Percentiles rank a stretch among this genome's conserved stretches.
Conservation (phyloP, 2,797 vertebrate species). For the Enteromius afrohamiltoni region DNA sequence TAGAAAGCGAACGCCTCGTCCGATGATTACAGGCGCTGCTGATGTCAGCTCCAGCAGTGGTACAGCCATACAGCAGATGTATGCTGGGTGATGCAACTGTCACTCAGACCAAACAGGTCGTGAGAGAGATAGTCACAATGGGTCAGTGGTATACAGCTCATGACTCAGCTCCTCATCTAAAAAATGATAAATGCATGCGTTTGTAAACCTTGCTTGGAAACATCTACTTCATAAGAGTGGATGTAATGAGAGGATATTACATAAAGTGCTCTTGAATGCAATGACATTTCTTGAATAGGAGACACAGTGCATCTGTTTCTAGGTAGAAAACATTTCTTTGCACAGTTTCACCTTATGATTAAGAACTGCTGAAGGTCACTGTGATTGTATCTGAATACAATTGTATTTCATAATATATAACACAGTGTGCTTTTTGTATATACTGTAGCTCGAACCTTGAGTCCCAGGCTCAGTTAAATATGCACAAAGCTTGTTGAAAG, state of each 20-base stretch:
- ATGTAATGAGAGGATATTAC: slow-evolving; percentile 28
- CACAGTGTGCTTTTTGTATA: not conserved
- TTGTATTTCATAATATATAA: not conserved
- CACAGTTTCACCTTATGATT: not conserved
- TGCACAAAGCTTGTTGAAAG: slow-evolving; percentile 5
- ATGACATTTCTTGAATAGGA: slow-evolving; percentile 1
- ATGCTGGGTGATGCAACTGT: slow-evolving; percentile 26
- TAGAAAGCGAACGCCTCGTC: slow-evolving; percentile 42
- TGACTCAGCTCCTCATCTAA: slow-evolving; percentile 42
- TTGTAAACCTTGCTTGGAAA: slow-evolving; percentile 38
- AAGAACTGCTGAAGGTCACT: slow-evolving; percentile 4
- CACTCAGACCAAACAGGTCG: slow-evolving; percentile 26
- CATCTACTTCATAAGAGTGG: slow-evolving; percentile 24
- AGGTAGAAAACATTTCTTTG: not conserved
- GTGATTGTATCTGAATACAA: not conserved
- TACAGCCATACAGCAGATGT: slow-evolving; percentile 17
- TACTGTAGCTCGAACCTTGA: not conserved
- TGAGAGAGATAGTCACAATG: not conserved
- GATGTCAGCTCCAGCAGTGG: slow-evolving; percentile 41
- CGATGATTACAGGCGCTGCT: slow-evolving; percentile 38
- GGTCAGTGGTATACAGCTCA: slow-evolving; percentile 16
- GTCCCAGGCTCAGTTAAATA: not conserved
- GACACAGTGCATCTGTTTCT: not conserved
- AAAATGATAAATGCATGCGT: slow-evolving; percentile 28
- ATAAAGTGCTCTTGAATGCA: slow-evolving; percentile 1